phyloP scores from a whole-genome alignment of 2,888 invertebrate species.

The Ormyrus rosae region DNA sequence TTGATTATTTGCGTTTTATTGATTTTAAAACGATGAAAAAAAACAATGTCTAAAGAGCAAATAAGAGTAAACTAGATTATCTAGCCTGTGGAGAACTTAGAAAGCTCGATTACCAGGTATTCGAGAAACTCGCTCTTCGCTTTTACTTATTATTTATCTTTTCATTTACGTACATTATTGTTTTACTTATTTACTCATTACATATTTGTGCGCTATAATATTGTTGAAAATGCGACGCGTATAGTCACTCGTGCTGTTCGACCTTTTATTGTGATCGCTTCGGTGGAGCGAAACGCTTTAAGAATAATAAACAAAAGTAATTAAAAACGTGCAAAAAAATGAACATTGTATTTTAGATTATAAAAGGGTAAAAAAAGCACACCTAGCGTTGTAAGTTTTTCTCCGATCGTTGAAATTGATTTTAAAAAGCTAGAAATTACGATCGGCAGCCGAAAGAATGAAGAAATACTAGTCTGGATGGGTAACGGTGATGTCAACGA shows the following conservation, averaged over 20 bases:
- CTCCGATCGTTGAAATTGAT: constrained; percentile 43
- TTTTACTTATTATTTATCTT: constrained; percentile 33
- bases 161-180: constrained; percentile 35
- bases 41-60: constrained; percentile 35
- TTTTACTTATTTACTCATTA: constrained; percentile 47
- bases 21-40: constrained; percentile 37
- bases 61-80: constrained; percentile 34
- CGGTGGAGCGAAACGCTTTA: constrained; percentile 52
- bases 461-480: constrained; percentile 29
- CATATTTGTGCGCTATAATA: constrained; percentile 45
- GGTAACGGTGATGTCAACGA: constrained; percentile 7
- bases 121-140: constrained; percentile 46
- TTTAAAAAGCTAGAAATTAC: constrained; percentile 15
- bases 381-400: constrained; percentile 35
- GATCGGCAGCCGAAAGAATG: constrained; percentile 14
- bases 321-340: constrained; percentile 29
- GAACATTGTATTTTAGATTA: constrained; percentile 55
- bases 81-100: constrained; percentile 37
- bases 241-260: constrained; percentile 51
- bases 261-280: constrained; percentile 55
- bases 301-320: constrained; percentile 38
- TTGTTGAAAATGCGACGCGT: constrained; percentile 45
- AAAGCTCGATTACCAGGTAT: constrained; percentile 37
- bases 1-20: constrained; percentile 50
- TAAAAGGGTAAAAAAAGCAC: constrained; percentile 40